phyloP scores from a whole-genome alignment of 2,888 invertebrate species.

The Coelopa pilipes region DNA sequence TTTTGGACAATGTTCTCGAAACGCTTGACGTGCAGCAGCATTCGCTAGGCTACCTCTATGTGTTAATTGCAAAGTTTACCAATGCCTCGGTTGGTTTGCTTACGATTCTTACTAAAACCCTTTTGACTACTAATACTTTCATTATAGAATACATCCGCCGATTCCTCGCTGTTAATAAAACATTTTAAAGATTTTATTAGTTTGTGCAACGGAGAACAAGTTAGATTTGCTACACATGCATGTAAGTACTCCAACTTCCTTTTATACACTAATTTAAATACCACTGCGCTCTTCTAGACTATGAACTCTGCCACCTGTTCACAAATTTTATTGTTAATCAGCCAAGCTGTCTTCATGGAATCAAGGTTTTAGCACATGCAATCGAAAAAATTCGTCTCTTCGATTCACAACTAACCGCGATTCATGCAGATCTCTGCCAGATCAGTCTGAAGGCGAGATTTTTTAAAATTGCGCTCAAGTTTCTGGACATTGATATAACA shows the following conservation, averaged over 20 bases:
- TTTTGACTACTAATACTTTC: conserved; percentile 2
- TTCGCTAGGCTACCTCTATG: conserved; percentile 87
- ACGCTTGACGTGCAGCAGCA: conserved; percentile 92
- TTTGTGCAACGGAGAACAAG: conserved; percentile 90
- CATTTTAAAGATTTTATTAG: conserved; percentile 88
- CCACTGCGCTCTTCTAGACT: conserved; percentile 72
- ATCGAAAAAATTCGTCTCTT: conserved; percentile 88
- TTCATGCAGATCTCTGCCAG: conserved; percentile 94
- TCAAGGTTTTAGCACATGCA: conserved; percentile 82
- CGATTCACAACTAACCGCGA: conserved; percentile 90
- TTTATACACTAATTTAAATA: conserved; percentile 22
- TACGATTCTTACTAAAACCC: background rate
- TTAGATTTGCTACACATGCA: conserved; percentile 84
- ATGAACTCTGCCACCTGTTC: conserved; percentile 87
- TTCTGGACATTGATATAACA: conserved; percentile 90
- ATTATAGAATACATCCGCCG: conserved; percentile 56
- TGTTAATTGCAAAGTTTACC: conserved; percentile 83
- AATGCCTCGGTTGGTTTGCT: conserved; percentile 68
- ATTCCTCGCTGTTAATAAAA: conserved; percentile 69
- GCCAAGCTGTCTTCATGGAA: conserved; percentile 81
- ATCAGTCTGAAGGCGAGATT: conserved; percentile 90
- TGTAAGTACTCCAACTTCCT: conserved; percentile 72
- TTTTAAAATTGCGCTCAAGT: conserved; percentile 89
- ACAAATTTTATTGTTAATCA: conserved; percentile 82
- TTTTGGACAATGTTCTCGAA: conserved; percentile 89